Percentiles rank a stretch among this genome's conserved stretches.
Conservation (phyloP, 2,888 invertebrate genomes). For the Catonia carolina region DNA sequence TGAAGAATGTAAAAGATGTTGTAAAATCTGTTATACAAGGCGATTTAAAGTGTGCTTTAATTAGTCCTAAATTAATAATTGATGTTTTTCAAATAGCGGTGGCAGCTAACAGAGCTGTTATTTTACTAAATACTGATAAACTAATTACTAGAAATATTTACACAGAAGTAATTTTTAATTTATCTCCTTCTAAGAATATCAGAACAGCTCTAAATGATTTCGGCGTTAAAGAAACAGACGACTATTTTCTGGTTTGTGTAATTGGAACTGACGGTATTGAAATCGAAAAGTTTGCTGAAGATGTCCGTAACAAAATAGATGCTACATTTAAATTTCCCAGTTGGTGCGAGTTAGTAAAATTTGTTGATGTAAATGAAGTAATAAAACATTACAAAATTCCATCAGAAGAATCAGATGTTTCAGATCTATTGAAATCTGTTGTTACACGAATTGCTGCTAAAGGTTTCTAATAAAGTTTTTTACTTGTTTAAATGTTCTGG, state of each 20-base stretch:
- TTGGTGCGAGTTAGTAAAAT: too few species aligned
- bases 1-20: too few species aligned
- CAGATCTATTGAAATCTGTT: too few species aligned
- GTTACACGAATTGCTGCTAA: too few species aligned
- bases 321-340: too few species aligned
- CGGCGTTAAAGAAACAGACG: slow-evolving; percentile 50
- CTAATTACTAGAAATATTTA: slow-evolving; percentile 56
- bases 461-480: too few species aligned
- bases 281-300: too few species aligned
- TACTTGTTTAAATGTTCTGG: too few species aligned
- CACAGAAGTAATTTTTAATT: slow-evolving; percentile 60
- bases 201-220: slow-evolving; percentile 59
- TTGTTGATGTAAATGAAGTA: too few species aligned
- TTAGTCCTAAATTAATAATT: slow-evolving; percentile 54
- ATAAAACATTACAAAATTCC: too few species aligned
- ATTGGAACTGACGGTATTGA: slow-evolving; percentile 37
- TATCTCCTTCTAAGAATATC: slow-evolving; percentile 63
- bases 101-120: slow-evolving; percentile 60
- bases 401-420: too few species aligned
- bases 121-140: slow-evolving; percentile 45
- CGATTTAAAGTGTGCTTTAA: slow-evolving; percentile 52
- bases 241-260: slow-evolving; percentile 45
- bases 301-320: too few species aligned
- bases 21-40: slow-evolving; percentile 38
- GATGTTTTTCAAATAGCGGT: slow-evolving; percentile 56